Evolutionary conservation across 1,140 invertebrate species (phyloP).

Genomic region (Babylonia areolata): DNA sequence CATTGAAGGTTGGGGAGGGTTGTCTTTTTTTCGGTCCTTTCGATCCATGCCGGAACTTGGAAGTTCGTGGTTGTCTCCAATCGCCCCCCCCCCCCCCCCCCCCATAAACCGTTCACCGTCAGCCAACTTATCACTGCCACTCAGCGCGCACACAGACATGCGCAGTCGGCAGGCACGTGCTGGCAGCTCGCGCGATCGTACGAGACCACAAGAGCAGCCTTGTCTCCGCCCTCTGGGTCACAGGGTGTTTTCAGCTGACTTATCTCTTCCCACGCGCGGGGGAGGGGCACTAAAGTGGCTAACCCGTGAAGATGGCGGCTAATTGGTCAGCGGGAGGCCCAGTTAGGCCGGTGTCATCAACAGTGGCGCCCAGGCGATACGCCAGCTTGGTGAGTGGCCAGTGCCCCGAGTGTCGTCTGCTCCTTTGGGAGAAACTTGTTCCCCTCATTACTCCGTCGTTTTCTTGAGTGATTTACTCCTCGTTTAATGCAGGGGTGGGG

Average conservation of each 20-base stretch:
- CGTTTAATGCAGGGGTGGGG: too few species aligned
- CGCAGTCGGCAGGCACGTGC: slow-evolving; percentile 26
- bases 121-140: slow-evolving; percentile 27
- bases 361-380: not conserved
- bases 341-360: not conserved
- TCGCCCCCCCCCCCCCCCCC: not conserved
- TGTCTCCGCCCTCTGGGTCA: not conserved
- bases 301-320: slow-evolving; percentile 9
- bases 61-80: too few species aligned
- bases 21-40: too few species aligned
- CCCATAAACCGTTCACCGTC: not conserved
- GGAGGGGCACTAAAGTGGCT: not conserved
- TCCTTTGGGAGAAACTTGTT: too few species aligned
- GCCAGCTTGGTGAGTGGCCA: not conserved
- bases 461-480: too few species aligned
- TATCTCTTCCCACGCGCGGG: not conserved
- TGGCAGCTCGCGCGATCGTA: slow-evolving; percentile 16
- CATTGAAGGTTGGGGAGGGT: too few species aligned
- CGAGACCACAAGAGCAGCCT: not conserved
- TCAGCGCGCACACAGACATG: slow-evolving; percentile 19
- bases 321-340: not conserved
- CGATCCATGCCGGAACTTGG: too few species aligned
- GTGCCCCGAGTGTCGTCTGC: not conserved
- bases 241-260: not conserved
- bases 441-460: too few species aligned